Base-by-base conservation (phyloP, 2,888 invertebrate species). In the Synergus itoensis region DNA sequence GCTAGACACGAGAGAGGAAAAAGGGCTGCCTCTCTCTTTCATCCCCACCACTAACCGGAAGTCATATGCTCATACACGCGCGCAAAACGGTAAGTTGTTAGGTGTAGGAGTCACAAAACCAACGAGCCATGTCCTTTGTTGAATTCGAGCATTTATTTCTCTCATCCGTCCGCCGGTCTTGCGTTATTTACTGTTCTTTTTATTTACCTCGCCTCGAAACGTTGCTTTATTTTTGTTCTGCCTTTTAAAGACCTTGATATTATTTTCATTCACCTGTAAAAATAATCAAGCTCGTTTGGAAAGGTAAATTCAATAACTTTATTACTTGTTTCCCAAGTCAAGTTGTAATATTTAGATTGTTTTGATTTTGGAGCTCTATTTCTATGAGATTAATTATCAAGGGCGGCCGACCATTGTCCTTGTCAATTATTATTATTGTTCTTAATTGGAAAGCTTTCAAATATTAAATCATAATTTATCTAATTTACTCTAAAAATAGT, bases 61-160 rank as follows among this genome's bases (percentile, higher is more conserved):
- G 88, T 90, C 91, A 90, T 91, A 91, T 91, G 92, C 91, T 90
- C 89, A 89, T 90, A 87, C 90, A 90, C 91, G 87, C 91, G 87
- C 90, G 91, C 86, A 91, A 90, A 91, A 90, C 92, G 91, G 92
- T 91, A 90, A 91, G 86, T 90, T 85, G 76, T 78, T 81, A 64
- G 41, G 16, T 57, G 80, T 80, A 80, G 79, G 77, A 81, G 81
- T 82, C 79, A 79, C 80, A 77, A 81, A 76, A 12, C 82, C 81
- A 82, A 82, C 80, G 79, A 81, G 81, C 77, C 77, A 67, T 76
- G 67, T 81, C 80, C 79, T 80, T 80, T 83, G 81, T 80, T 53
- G 16, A 73, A 73, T 73, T 36, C 36, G 9, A 21, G 62, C 77
- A 79, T 81, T 77, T 45, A 57, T 67, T 64, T 73, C 21, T 77